Percentiles rank a stretch among this genome's conserved stretches.
Evolutionary conservation across 1,140 invertebrate species (phyloP).

Genomic region (Caerostris extrusa): DNA sequence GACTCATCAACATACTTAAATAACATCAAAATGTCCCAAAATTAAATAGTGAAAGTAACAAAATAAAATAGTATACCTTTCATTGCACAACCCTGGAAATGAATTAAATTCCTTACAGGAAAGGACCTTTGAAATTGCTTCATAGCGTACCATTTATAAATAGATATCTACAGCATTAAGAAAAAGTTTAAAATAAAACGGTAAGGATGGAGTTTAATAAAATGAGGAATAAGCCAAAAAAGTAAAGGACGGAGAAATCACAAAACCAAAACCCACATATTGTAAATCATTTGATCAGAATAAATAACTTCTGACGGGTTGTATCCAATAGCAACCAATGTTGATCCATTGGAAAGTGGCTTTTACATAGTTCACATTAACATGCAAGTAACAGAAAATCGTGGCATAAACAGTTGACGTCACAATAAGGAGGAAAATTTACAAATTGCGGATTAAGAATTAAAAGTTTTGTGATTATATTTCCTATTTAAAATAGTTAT

Average conservation of each 20-base stretch:
- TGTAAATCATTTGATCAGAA: constrained; percentile 5
- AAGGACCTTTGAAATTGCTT: neutral
- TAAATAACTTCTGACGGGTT: neutral
- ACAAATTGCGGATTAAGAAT: neutral
- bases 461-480: no score
- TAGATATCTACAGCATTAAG: neutral
- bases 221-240: neutral
- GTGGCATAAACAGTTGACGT: neutral
- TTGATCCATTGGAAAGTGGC: neutral
- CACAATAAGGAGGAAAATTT: neutral
- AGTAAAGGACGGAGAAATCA: neutral
- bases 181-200: neutral
- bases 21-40: no score
- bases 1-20: no score
- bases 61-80: neutral
- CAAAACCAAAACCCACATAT: constrained; percentile 18
- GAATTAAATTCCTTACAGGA: neutral
- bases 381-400: neutral
- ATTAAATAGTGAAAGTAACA: no score
- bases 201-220: neutral
- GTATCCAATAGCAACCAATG: constrained; percentile 34
- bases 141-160: constrained; percentile 13
- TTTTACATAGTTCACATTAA: neutral
- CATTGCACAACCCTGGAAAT: neutral
- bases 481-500: no score